Conservation (phyloP, 2,888 invertebrate genomes). For the Tortricodes alternella region DNA sequence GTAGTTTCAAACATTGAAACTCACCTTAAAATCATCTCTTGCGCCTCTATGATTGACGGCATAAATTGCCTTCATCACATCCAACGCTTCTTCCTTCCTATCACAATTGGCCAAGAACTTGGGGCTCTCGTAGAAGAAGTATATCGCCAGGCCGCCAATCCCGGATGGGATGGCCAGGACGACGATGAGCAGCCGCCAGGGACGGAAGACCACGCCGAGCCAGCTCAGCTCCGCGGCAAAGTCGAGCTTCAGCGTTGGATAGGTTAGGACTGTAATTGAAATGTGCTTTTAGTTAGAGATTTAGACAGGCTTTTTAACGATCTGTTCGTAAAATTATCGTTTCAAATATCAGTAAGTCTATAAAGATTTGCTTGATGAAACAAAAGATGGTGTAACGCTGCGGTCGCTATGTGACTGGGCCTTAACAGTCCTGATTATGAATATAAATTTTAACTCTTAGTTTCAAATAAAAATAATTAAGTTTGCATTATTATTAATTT, state of each 20-base stretch:
- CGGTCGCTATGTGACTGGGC: too few relatives aligned
- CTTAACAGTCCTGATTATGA: too few relatives aligned
- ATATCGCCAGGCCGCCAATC: slow-evolving; percentile 82
- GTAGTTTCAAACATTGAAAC: neutral
- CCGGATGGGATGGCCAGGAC: slow-evolving; percentile 65
- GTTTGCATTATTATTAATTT: too few relatives aligned
- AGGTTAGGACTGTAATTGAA: slow-evolving; percentile 82
- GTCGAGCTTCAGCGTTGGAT: slow-evolving; percentile 83
- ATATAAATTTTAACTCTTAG: too few relatives aligned
- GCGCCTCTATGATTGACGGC: slow-evolving; percentile 54
- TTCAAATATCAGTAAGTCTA: too few relatives aligned
- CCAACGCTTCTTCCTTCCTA: slow-evolving; percentile 82
- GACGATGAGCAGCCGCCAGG: slow-evolving; percentile 89
- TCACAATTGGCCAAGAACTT: slow-evolving; percentile 87
- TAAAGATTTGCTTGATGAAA: too few relatives aligned
- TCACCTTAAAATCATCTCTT: slow-evolving; percentile 58
- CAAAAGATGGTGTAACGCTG: too few relatives aligned
- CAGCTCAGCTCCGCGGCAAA: slow-evolving; percentile 64
- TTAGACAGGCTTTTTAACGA: neutral
- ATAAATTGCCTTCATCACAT: slow-evolving; percentile 64
- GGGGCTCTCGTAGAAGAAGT: slow-evolving; percentile 89
- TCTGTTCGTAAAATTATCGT: too few relatives aligned
- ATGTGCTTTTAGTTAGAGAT: neutral
- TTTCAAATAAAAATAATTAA: too few relatives aligned
- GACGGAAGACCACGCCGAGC: slow-evolving; percentile 82